phyloP scores from a whole-genome alignment of 64 coral and sea anemone genomes.

The Stichodactyla mertensii region DNA sequence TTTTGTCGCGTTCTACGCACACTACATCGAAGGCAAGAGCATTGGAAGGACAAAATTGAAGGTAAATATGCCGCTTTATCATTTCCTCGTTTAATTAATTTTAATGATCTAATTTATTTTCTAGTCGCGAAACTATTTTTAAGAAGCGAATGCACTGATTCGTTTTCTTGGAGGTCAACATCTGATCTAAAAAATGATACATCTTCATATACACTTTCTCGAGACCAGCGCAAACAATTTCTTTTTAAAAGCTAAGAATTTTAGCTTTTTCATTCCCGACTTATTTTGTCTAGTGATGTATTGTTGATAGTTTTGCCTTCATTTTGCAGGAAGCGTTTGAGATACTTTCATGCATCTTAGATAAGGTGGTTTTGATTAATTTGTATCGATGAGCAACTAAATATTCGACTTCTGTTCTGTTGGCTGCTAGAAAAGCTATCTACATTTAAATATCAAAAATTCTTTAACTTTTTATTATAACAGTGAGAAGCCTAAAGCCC shows the following conservation, averaged over 20 bases:
- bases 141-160: neutral
- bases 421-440: neutral
- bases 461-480: too few species aligned
- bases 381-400: neutral
- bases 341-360: neutral
- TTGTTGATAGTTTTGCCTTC: too few species aligned
- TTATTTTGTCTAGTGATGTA: neutral
- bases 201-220: neutral
- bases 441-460: too few species aligned
- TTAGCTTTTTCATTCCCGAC: neutral
- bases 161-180: neutral
- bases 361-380: neutral
- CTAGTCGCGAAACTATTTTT: neutral
- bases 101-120: too few species aligned
- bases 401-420: neutral
- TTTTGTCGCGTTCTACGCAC: neutral
- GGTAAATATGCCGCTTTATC: neutral
- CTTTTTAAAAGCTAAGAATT: neutral
- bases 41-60: neutral
- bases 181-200: neutral
- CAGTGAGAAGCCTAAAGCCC: too few species aligned
- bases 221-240: neutral
- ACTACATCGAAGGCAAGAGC: neutral
- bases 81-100: neutral
- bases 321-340: neutral